Evolutionary conservation across 2,797 vertebrate species (phyloP).

Genomic region (Periparus ater): DNA sequence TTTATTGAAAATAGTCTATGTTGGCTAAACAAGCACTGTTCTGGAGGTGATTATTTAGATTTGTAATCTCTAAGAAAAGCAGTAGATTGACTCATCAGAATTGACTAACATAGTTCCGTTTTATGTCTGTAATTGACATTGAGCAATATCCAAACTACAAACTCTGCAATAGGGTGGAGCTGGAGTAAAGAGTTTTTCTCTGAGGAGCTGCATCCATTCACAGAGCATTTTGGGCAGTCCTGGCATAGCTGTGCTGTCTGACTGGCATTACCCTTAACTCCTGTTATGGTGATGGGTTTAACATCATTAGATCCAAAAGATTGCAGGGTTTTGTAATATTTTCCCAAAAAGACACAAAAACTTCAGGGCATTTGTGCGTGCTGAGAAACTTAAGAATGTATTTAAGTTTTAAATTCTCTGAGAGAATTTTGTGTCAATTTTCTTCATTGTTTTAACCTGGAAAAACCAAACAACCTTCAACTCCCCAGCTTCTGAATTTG

Average conservation of each 20-base stretch:
- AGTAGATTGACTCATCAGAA: conserved; percentile 41
- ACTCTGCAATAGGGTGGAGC: conserved; percentile 47
- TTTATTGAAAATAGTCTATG: neutral
- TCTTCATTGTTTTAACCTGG: neutral
- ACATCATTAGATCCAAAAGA: neutral
- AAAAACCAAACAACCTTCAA: neutral
- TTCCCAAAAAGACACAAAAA: neutral
- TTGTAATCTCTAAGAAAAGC: conserved; percentile 47
- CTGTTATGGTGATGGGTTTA: rapidly evolving
- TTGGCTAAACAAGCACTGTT: neutral
- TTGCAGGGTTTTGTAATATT: neutral
- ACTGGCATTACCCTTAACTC: neutral
- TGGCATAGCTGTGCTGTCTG: neutral
- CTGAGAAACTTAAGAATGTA: neutral
- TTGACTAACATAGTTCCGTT: conserved; percentile 53
- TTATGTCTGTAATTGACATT: conserved; percentile 42
- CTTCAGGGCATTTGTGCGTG: rapidly evolving
- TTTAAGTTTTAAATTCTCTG: neutral
- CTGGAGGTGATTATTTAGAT: neutral
- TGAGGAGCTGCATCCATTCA: neutral
- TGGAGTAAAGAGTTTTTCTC: neutral
- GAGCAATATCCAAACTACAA: conserved; percentile 29
- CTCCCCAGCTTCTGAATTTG: neutral
- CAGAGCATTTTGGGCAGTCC: neutral
- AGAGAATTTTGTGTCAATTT: neutral